phyloP scores from a whole-genome alignment of 2,888 invertebrate species.

The Tolmerus cingulatus region DNA sequence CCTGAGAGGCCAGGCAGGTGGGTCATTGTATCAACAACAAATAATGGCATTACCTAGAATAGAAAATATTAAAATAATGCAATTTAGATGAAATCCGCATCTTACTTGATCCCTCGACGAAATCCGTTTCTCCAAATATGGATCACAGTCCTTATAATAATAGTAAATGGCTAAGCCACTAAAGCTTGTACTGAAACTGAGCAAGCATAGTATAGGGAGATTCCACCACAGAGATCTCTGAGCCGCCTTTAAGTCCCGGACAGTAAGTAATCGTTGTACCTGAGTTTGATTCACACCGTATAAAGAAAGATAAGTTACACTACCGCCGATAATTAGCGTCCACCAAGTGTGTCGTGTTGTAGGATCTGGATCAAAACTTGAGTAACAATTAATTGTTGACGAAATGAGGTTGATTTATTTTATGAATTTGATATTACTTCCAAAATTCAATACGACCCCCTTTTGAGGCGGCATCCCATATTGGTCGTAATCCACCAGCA shows the following conservation, averaged over 20 bases:
- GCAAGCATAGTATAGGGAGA: slow-evolving; percentile 77
- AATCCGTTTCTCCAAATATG: slow-evolving; percentile 70
- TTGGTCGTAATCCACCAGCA: slow-evolving; percentile 73
- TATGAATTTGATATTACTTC: slow-evolving; percentile 65
- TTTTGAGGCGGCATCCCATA: slow-evolving; percentile 75
- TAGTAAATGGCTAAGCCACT: slow-evolving; percentile 87
- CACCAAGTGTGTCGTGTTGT: slow-evolving; percentile 86
- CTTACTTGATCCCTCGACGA: slow-evolving; percentile 72
- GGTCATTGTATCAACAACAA: slow-evolving; percentile 79
- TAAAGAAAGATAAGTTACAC: slow-evolving; percentile 79
- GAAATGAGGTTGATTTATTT: background rate
- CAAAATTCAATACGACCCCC: slow-evolving; percentile 76
- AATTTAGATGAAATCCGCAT: background rate
- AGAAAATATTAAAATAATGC: background rate
- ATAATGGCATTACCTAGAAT: slow-evolving; percentile 73
- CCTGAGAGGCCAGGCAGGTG: slow-evolving; percentile 82
- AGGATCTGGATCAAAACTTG: slow-evolving; percentile 79
- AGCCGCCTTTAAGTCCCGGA: slow-evolving; percentile 74
- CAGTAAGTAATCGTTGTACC: slow-evolving; percentile 76
- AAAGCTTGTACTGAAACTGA: slow-evolving; percentile 78
- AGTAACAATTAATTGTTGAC: slow-evolving; percentile 50
- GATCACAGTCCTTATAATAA: slow-evolving; percentile 84
- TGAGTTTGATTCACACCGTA: slow-evolving; percentile 91
- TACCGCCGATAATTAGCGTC: slow-evolving; percentile 81
- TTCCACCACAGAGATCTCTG: slow-evolving; percentile 80